Base-by-base conservation (phyloP, 1,140 invertebrate genomes). In the Bombus waltoni region DNA sequence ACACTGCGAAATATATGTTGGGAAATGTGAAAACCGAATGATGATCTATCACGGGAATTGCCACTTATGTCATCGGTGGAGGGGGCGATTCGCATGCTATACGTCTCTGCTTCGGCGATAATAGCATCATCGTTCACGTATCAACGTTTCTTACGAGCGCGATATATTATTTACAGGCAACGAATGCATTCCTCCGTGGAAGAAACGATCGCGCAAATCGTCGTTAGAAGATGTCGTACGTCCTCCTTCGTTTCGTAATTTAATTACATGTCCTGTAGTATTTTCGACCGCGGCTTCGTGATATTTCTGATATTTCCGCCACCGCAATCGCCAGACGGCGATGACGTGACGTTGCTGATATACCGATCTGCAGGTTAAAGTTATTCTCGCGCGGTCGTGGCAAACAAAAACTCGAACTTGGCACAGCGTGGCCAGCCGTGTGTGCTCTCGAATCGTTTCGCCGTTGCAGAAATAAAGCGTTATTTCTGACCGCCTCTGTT, bases 31-130 rank as follows among this genome's bases (percentile, higher is more conserved):
- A 38, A 77, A 32, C 73, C 83, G 73, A 85, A 80, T 80, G 78
- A 87, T 85, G 86, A 92, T 92, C 84, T 87, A 88, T 92, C 90
- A 91, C 78, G 57, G 42, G 87, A 92, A 92, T 92, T 87, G 86
- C 89, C 90, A 89, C 86, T 90, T 89, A 85, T 86, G 87, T 90
- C 89, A 91, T 89, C 85, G 81, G 71, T 47, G 47, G 76, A 89
- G 86, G 75, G 79, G 88, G 72, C 71, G 13, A 47, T 13, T 40
- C n/a, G 57, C 59, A 40, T 79, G 59, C 88, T 86, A 79, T 88
- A 88, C 86, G 44, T 77, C 44, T 84, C 59, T 66, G 53, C 59
- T 47, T 57, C 57, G 59, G 70, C 42, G 77, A 89, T 91, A 90
- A 90, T 88, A 88, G 76, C 77, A 3, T 42, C 87, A 90, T 86